Conservation (phyloP, 2,797 vertebrate species). For the Zenarchopterus dispar region DNA sequence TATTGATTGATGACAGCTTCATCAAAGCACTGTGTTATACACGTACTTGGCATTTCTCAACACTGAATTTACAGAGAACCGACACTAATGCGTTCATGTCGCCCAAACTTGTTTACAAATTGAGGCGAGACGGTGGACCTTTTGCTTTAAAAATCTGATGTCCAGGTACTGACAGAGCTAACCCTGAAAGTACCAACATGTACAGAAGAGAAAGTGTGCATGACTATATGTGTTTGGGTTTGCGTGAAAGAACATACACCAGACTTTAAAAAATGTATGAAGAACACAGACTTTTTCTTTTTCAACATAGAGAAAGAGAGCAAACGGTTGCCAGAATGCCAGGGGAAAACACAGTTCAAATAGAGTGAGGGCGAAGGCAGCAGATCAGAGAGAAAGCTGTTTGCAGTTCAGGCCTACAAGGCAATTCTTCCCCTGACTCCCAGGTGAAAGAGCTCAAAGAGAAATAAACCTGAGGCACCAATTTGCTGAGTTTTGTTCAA, state of each 20-base stretch:
- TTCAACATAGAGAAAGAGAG: slow-evolving; percentile 77
- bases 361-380: slow-evolving; percentile 80
- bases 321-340: slow-evolving; percentile 83
- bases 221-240: slow-evolving; percentile 61
- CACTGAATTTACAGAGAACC: slow-evolving; percentile 83
- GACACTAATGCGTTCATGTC: slow-evolving; percentile 85
- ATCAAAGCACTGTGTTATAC: slow-evolving; percentile 76
- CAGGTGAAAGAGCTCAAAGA: slow-evolving; percentile 84
- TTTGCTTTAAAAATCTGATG: slow-evolving; percentile 70
- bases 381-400: slow-evolving; percentile 86
- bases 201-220: slow-evolving; percentile 50
- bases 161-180: slow-evolving; percentile 78
- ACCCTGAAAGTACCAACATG: slow-evolving; percentile 74
- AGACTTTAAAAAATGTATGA: slow-evolving; percentile 89
- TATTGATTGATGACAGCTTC: slow-evolving; percentile 82
- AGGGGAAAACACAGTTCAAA: slow-evolving; percentile 87
- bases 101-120: slow-evolving; percentile 88
- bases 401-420: slow-evolving; percentile 87
- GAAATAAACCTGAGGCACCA: slow-evolving; percentile 87
- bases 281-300: slow-evolving; percentile 84
- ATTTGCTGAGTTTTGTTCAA: slow-evolving; percentile 90
- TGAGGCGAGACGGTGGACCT: slow-evolving; percentile 76
- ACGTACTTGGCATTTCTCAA: slow-evolving; percentile 84
- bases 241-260: slow-evolving; percentile 73
- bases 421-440: slow-evolving; percentile 84